phyloP scores from a whole-genome alignment of 92 coral and sea anemone species.

The Plumapathes pennacea region DNA sequence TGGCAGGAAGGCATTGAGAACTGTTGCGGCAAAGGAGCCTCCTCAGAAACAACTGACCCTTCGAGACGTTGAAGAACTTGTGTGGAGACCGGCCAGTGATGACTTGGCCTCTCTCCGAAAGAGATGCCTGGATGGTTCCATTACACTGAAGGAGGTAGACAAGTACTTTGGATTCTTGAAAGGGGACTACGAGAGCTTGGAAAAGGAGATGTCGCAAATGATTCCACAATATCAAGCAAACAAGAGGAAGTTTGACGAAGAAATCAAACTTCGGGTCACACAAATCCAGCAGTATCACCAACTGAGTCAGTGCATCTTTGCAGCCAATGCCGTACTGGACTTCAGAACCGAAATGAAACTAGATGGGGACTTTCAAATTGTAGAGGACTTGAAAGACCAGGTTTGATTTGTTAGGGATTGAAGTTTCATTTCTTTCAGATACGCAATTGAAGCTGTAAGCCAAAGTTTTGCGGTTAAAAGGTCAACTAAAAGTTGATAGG shows the following conservation, averaged over 20 bases:
- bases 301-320: constrained; percentile 35
- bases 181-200: constrained; percentile 5
- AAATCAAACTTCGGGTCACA: constrained; percentile 5
- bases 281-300: constrained; percentile 59
- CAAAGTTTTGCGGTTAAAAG: too few species aligned
- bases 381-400: constrained; percentile 54
- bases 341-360: constrained; percentile 64
- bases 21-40: constrained; percentile 4
- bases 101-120: constrained; percentile 16
- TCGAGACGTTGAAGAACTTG: constrained; percentile 28
- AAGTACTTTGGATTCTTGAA: constrained; percentile 28
- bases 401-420: too few species aligned
- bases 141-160: constrained; percentile 35
- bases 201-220: constrained; percentile 38
- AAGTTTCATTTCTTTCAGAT: too few species aligned
- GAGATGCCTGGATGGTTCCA: constrained; percentile 13
- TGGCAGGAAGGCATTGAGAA: constrained; percentile 14
- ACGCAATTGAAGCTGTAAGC: too few species aligned
- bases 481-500: too few species aligned
- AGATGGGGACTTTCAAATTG: constrained; percentile 62
- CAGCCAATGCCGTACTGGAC: constrained; percentile 63
- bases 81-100: constrained; percentile 51
- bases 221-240: not conserved
- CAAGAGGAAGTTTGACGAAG: not conserved
- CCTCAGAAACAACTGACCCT: constrained; percentile 22